Evolutionary conservation across 64 coral and sea anemone species (phyloP).

Genomic region (Stylophora pistillata): DNA sequence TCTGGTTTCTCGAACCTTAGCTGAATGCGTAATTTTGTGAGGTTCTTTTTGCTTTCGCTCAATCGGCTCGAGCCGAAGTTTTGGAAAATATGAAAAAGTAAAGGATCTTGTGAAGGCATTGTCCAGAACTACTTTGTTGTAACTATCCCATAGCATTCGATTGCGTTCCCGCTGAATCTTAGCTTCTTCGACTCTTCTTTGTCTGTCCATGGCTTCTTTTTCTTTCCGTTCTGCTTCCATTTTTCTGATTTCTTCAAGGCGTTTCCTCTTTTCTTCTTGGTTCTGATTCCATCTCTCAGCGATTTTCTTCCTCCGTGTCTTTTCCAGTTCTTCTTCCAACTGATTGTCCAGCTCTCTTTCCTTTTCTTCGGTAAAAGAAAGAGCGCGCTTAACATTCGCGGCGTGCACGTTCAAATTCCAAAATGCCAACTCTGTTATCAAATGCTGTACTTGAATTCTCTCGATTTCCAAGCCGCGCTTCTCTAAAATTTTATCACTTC

Average conservation of each 20-base stretch:
- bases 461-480: not conserved
- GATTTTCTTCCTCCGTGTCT: not conserved
- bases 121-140: not conserved
- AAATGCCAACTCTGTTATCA: not conserved
- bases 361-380: not conserved
- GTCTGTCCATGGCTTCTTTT: not conserved
- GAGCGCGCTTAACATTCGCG: not conserved
- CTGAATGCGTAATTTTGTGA: not conserved
- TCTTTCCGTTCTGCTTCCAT: conserved; percentile 5
- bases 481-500: not conserved
- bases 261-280: conserved; percentile 3
- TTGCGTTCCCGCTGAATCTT: not conserved
- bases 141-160: conserved; percentile 30
- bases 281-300: not conserved
- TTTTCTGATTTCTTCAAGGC: conserved; percentile 2
- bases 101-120: conserved; percentile 32
- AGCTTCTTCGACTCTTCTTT: conserved; percentile 1
- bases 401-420: conserved; percentile 21
- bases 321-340: not conserved
- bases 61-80: not conserved
- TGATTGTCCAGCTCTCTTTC: conserved; percentile 2
- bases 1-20: not conserved
- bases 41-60: conserved; percentile 5
- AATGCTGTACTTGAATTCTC: not conserved
- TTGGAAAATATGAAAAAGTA: conserved; percentile 44